Conservation (phyloP, 2,888 invertebrate species). For the Spisula subtruncata region DNA sequence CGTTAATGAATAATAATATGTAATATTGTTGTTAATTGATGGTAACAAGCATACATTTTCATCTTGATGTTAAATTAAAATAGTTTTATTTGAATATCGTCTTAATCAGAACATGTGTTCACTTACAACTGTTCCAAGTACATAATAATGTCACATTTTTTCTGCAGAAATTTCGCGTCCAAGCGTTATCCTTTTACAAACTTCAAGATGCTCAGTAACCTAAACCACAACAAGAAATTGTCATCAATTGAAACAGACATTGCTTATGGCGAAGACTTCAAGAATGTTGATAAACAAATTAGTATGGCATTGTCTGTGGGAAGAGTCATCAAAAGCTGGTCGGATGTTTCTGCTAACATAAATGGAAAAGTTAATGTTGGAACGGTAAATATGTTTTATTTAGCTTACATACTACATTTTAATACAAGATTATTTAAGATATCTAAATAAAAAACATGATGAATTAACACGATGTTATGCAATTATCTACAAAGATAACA, state of each 20-base stretch:
- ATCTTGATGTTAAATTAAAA: background rate
- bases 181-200: constrained; percentile 64
- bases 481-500: no score
- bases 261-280: constrained; percentile 71
- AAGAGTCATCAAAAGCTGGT: constrained; percentile 57
- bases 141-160: background rate
- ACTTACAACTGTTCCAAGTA: no score
- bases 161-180: constrained; percentile 67
- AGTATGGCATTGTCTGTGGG: constrained; percentile 59
- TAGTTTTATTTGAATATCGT: background rate
- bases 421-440: no score
- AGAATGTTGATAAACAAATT: constrained; percentile 70
- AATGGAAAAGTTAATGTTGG: constrained; percentile 58
- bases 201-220: constrained; percentile 61
- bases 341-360: constrained; percentile 39
- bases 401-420: no score
- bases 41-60: background rate
- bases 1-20: background rate
- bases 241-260: constrained; percentile 69
- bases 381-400: constrained; percentile 46
- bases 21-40: background rate
- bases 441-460: no score
- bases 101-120: background rate
- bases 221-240: constrained; percentile 71
- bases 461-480: background rate